Conservation (phyloP, 2,888 invertebrate genomes). For the Dolichopus griseipennis region DNA sequence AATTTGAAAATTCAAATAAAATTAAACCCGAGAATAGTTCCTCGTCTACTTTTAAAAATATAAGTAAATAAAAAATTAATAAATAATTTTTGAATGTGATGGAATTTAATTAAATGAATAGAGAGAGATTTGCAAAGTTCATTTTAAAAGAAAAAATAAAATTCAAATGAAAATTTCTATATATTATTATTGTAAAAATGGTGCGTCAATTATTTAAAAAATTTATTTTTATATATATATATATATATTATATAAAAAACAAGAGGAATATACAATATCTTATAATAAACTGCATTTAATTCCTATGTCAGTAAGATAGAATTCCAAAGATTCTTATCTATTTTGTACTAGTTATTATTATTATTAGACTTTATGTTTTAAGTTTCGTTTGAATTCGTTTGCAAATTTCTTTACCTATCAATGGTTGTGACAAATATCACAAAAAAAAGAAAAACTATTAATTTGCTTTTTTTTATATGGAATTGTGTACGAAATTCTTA, state of each 20-base stretch:
- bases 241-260: background rate
- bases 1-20: slow-evolving; percentile 52
- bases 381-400: background rate
- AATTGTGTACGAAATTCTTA: background rate
- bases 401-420: background rate
- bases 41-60: background rate
- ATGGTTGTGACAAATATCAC: background rate
- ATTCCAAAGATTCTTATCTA: slow-evolving; percentile 2
- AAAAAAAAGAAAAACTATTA: background rate
- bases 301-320: background rate
- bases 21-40: background rate
- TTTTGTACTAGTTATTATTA: background rate
- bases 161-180: background rate
- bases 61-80: background rate
- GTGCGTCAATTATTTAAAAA: slow-evolving; percentile 4
- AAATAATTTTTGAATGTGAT: background rate
- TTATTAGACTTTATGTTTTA: background rate
- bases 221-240: background rate
- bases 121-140: background rate
- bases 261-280: background rate
- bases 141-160: background rate
- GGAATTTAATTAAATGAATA: background rate
- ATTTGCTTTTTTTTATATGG: background rate
- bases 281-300: background rate
- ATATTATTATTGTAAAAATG: background rate